phyloP scores from a whole-genome alignment of 35 echinoderm and acorn worm species.

The Apostichopus californicus region DNA sequence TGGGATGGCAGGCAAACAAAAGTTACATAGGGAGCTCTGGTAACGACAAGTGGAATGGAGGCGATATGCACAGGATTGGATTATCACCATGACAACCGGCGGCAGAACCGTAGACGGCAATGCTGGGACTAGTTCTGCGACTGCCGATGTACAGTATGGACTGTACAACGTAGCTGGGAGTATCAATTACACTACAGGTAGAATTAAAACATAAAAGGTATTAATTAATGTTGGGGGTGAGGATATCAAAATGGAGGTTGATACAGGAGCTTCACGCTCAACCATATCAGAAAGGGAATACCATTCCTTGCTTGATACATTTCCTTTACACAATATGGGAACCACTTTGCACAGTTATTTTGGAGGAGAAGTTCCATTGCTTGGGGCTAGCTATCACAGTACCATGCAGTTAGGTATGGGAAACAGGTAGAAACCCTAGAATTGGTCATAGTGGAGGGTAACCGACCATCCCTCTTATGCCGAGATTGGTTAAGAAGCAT shows the following conservation, averaged over 20 bases:
- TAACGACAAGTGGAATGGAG: no score
- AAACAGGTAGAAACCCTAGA: slow-evolving; percentile 17
- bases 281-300: slow-evolving; percentile 43
- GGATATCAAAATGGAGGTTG: slow-evolving; percentile 48
- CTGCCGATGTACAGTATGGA: slow-evolving; percentile 42
- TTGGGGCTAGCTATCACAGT: slow-evolving; percentile 40
- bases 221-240: slow-evolving; percentile 22
- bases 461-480: slow-evolving; percentile 35
- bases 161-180: slow-evolving; percentile 17
- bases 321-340: neutral
- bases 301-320: slow-evolving; percentile 14
- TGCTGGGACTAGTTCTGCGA: neutral
- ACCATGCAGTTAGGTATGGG: slow-evolving; percentile 12
- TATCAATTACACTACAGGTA: slow-evolving; percentile 34
- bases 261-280: slow-evolving; percentile 39
- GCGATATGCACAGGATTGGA: no score
- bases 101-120: neutral
- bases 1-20: neutral
- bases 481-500: slow-evolving; percentile 10
- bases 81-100: neutral
- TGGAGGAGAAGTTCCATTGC: slow-evolving; percentile 36
- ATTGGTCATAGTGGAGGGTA: slow-evolving; percentile 26
- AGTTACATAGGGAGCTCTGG: no score
- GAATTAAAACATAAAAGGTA: neutral
- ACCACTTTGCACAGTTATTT: slow-evolving; percentile 33